These are phyloP conservation scores for Polyergus mexicanus DNA, from an alignment of 1,140 invertebrate species.

Conservation along the genomic window DNA sequence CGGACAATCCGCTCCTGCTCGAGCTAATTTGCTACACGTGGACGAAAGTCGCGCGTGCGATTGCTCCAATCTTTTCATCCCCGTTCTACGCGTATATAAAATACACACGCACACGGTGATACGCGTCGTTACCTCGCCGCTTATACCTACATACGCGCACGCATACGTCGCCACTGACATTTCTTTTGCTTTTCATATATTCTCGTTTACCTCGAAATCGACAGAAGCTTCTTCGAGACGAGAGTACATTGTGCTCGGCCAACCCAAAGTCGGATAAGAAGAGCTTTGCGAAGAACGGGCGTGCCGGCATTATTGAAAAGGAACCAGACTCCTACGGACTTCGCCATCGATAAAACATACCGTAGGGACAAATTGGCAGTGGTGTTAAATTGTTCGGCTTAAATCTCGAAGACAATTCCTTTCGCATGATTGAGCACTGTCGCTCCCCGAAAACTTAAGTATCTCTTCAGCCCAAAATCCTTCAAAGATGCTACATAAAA, in stretches of 20 bases:
- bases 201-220: slow-evolving; percentile 31
- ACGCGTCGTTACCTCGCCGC: no score
- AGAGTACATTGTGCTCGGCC: background rate
- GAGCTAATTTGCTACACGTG: slow-evolving; percentile 61
- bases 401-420: background rate
- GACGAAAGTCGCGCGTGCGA: slow-evolving; percentile 54
- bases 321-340: background rate
- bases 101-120: background rate
- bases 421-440: background rate
- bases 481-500: background rate
- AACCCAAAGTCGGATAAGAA: slow-evolving; percentile 21
- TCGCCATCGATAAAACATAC: background rate
- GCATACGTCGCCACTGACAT: slow-evolving; percentile 16
- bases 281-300: background rate
- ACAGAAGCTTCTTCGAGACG: slow-evolving; percentile 17
- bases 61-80: background rate
- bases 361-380: background rate
- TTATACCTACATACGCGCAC: no score
- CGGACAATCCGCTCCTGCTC: slow-evolving; percentile 5
- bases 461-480: background rate
- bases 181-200: slow-evolving; percentile 18
- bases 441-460: background rate
- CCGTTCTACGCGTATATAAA: background rate
- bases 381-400: background rate
- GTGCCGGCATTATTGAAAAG: slow-evolving; percentile 21